Percentiles rank a stretch among this genome's conserved stretches.
These are phyloP conservation scores for Bos indicus DNA, from an alignment of 2,113 vertebrate genomes.

Conservation along the genomic window DNA sequence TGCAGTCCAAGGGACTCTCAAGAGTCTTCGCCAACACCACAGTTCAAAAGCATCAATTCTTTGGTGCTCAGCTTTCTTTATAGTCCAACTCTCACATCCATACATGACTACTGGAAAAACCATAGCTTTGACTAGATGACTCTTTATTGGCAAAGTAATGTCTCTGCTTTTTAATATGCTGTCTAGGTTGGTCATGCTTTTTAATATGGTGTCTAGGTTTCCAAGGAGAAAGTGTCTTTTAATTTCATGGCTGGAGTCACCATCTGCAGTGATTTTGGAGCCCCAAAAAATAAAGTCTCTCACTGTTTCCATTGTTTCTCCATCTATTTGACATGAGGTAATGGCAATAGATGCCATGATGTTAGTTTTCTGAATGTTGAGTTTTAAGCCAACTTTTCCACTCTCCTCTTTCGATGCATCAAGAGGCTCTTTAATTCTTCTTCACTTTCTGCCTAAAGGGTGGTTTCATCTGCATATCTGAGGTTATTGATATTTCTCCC, in stretches of 20 bases:
- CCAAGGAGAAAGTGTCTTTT: background rate
- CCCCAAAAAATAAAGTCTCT: background rate
- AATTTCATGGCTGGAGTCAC: background rate
- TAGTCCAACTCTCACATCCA: background rate
- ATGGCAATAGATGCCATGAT: background rate
- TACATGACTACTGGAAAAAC: background rate
- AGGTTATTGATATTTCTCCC: background rate
- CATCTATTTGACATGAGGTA: background rate
- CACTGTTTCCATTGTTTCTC: background rate
- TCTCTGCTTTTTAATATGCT: background rate
- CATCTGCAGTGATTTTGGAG: background rate
- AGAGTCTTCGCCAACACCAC: background rate
- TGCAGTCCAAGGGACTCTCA: background rate
- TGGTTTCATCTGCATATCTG: background rate
- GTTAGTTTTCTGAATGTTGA: background rate
- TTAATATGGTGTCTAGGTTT: background rate
- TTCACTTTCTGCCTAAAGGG: background rate
- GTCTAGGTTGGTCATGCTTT: background rate
- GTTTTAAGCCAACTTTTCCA: background rate
- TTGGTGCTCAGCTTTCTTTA: accelerated
- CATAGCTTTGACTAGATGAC: background rate
- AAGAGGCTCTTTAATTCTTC: background rate
- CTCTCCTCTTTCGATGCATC: background rate
- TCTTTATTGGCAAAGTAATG: background rate
- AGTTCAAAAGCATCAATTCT: background rate